Evolutionary conservation across 2,888 invertebrate genomes (phyloP).

Genomic region (Yponomeuta cagnagella): DNA sequence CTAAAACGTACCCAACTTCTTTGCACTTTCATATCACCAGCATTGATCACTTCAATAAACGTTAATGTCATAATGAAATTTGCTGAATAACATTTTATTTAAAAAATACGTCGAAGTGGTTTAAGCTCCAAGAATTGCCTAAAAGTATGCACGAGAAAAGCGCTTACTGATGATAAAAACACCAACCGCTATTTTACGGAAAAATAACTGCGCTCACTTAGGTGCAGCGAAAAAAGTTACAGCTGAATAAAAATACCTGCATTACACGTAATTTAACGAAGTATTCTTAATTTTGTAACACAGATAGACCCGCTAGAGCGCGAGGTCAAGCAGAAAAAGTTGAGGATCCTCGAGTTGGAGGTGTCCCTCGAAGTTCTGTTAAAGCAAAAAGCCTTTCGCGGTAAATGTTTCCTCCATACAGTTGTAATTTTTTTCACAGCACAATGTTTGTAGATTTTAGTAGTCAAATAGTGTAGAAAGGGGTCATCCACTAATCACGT

Average conservation of each 20-base stretch:
- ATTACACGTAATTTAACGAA: constrained; percentile 13
- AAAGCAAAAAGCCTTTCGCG: constrained; percentile 80
- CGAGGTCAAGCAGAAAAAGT: constrained; percentile 88
- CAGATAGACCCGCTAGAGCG: constrained; percentile 91
- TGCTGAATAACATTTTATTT: too few relatives aligned
- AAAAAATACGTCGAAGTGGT: too few relatives aligned
- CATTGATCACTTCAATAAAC: too few relatives aligned
- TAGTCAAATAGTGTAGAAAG: neutral
- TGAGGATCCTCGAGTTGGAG: constrained; percentile 89
- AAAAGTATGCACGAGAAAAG: too few relatives aligned
- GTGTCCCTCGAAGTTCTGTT: constrained; percentile 86
- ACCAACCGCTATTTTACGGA: too few relatives aligned
- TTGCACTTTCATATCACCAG: too few relatives aligned
- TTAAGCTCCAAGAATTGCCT: too few relatives aligned
- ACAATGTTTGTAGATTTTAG: neutral
- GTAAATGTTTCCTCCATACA: constrained; percentile 45
- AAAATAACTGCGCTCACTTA: too few relatives aligned
- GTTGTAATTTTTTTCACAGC: constrained; percentile 69
- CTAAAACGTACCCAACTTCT: too few relatives aligned
- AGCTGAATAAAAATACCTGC: constrained; percentile 38
- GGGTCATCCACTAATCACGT: too few relatives aligned
- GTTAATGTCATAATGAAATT: too few relatives aligned
- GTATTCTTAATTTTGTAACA: constrained; percentile 22
- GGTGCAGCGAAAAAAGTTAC: constrained; percentile 50
- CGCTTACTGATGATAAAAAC: too few relatives aligned